phyloP scores from a whole-genome alignment of 2,113 vertebrate genomes.

The Gallinago undulata region DNA sequence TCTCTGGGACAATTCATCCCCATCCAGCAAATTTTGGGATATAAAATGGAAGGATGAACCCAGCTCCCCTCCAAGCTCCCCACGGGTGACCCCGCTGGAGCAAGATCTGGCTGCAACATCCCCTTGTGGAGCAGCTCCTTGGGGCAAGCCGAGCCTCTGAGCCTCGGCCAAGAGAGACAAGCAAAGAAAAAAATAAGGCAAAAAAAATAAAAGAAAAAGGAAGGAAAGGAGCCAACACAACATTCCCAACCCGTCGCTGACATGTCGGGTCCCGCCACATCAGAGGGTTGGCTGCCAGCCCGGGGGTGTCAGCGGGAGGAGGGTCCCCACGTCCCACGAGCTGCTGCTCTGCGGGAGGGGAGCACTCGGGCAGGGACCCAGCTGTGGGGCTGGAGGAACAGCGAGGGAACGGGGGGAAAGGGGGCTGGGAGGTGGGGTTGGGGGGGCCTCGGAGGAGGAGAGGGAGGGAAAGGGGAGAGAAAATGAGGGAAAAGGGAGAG shows the following conservation, averaged over 20 bases:
- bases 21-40: not conserved
- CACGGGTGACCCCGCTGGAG: not conserved
- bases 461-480: not conserved
- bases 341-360: not conserved
- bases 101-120: not conserved
- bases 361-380: not conserved
- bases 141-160: not conserved
- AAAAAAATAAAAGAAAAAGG: not conserved
- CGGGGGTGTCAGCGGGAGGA: not conserved
- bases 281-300: not conserved
- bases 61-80: not conserved
- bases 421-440: not conserved
- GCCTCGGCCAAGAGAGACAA: not conserved
- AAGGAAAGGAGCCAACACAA: not conserved
- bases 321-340: not conserved
- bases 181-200: not conserved
- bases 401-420: not conserved
- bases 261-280: not conserved
- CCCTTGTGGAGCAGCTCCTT: not conserved
- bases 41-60: not conserved
- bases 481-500: not conserved
- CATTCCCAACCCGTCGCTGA: not conserved
- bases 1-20: not conserved
- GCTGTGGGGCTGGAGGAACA: not conserved
- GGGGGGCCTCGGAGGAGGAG: not conserved